phyloP scores from a whole-genome alignment of 2,797 vertebrate species.

The Pipistrellus nathusii region DNA sequence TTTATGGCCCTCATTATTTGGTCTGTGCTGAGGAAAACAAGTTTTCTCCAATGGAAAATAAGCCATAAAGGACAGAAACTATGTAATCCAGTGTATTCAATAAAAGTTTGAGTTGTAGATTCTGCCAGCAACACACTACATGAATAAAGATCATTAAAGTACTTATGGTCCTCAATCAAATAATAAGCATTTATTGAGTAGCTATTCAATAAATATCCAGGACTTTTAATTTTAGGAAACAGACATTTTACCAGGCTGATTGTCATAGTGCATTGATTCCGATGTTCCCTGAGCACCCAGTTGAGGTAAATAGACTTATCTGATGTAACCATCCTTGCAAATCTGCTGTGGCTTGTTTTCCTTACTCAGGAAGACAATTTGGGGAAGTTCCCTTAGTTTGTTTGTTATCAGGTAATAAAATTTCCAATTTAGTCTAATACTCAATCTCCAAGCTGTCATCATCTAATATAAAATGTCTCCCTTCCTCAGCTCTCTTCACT shows the following conservation, averaged over 20 bases:
- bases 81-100: conserved; percentile 74
- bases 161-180: conserved; percentile 63
- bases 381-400: neutral
- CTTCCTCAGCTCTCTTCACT: neutral
- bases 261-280: neutral
- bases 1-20: conserved; percentile 82
- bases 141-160: conserved; percentile 42
- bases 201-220: neutral
- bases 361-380: neutral
- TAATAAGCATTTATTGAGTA: conserved; percentile 32
- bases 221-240: conserved; percentile 55
- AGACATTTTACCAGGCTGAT: neutral
- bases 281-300: neutral
- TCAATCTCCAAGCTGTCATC: neutral
- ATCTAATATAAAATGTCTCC: neutral
- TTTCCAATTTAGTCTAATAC: neutral
- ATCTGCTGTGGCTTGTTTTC: neutral
- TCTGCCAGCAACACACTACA: conserved; percentile 6
- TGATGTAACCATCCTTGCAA: neutral
- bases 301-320: neutral
- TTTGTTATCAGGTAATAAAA: neutral
- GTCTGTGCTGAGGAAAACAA: conserved; percentile 79
- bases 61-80: conserved; percentile 77
- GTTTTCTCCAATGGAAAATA: conserved; percentile 81
- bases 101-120: conserved; percentile 65